A percentile compares a stretch with the other conserved stretches of the same genome.
phyloP scores from a whole-genome alignment of 1,140 invertebrate species.

The Listronotus bonariensis region DNA sequence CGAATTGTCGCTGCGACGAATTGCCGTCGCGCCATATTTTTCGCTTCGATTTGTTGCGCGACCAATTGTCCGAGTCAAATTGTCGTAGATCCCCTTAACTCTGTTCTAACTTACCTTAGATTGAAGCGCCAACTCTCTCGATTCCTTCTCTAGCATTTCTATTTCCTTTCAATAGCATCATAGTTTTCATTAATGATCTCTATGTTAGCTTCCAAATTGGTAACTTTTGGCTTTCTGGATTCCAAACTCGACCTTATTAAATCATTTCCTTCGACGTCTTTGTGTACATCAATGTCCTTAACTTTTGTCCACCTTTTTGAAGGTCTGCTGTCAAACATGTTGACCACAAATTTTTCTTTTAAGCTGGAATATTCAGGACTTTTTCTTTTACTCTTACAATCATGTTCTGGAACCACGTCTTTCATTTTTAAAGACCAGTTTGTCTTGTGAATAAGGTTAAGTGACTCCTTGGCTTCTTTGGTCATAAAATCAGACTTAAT shows the following conservation, averaged over 20 bases:
- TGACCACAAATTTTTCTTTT: neutral
- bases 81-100: too few relatives aligned
- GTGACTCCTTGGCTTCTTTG: neutral
- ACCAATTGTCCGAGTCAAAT: too few relatives aligned
- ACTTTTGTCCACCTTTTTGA: neutral
- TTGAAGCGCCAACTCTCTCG: neutral
- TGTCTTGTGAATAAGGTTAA: conserved; percentile 1
- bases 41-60: too few relatives aligned
- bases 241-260: neutral
- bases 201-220: neutral
- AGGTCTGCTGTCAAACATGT: conserved; percentile 1
- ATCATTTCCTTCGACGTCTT: neutral
- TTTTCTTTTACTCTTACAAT: neutral
- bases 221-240: neutral
- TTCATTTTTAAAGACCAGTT: neutral
- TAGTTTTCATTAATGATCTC: neutral
- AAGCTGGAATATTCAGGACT: neutral
- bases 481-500: neutral
- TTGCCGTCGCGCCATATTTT: too few relatives aligned
- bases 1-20: too few relatives aligned
- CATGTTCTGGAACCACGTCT: neutral
- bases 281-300: neutral
- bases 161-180: neutral
- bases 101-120: neutral
- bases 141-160: neutral